Conservation (phyloP, 37 sponge, comb jelly and placozoan genomes). For the Crambe crambe region DNA sequence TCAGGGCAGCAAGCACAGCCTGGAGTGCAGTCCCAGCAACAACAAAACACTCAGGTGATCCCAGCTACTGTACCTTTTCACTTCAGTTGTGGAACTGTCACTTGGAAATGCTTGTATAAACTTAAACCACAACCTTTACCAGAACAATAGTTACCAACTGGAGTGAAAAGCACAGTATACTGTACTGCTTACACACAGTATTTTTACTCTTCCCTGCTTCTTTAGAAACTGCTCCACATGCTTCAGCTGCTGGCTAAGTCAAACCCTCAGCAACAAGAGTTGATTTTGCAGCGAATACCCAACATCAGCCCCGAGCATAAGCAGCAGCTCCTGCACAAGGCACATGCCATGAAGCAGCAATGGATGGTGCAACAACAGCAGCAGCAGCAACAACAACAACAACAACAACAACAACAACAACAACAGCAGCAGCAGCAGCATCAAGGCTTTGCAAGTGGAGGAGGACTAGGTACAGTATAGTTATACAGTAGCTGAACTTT, state of each 20-base stretch:
- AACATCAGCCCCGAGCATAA: neutral
- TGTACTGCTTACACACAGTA: no score
- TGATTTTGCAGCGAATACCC: conserved; percentile 1
- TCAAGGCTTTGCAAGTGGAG: neutral
- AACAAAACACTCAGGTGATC: no score
- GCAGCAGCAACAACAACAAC: conserved; percentile 43
- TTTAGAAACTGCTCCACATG: neutral
- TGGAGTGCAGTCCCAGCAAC: no score
- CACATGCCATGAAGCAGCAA: conserved; percentile 9
- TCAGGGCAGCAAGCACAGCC: neutral
- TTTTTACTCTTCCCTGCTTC: no score
- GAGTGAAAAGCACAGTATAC: no score
- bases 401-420: conserved; percentile 45
- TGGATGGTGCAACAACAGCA: conserved; percentile 26
- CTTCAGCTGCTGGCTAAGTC: neutral
- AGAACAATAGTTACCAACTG: no score
- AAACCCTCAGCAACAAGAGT: conserved; percentile 29
- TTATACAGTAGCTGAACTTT: neutral
- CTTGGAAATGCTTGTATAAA: no score
- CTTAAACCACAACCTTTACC: no score
- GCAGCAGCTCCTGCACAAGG: conserved; percentile 10
- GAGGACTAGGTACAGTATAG: no score
- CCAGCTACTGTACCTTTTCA: no score
- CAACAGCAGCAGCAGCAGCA: conserved; percentile 40
- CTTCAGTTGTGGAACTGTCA: no score